These are phyloP conservation scores for Selenia dentaria DNA, from an alignment of 2,888 invertebrate genomes.

Conservation along the genomic window DNA sequence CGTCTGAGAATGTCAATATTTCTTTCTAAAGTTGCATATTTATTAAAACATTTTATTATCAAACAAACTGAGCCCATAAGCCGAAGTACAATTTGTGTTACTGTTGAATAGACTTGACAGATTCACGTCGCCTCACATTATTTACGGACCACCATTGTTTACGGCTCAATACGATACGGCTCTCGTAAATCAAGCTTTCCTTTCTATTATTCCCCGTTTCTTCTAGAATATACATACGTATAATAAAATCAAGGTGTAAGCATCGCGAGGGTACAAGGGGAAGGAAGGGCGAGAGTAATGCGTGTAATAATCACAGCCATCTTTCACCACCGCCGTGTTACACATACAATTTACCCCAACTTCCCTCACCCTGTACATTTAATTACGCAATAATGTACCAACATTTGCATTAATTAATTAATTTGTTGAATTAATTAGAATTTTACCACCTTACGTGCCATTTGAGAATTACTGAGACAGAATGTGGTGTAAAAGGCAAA, in stretches of 20 bases:
- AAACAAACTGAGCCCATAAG: too few relatives aligned
- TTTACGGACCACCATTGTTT: constrained; percentile 19
- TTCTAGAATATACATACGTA: constrained; percentile 11
- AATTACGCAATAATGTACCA: constrained; percentile 69
- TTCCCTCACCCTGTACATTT: constrained; percentile 52
- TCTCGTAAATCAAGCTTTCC: constrained; percentile 23
- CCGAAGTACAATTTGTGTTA: neutral
- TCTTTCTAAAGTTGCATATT: too few relatives aligned
- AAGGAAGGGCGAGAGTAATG: constrained; percentile 59
- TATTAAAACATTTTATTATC: too few relatives aligned
- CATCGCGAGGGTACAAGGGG: constrained; percentile 42
- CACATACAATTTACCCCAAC: constrained; percentile 57
- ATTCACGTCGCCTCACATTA: constrained; percentile 15
- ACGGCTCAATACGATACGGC: constrained; percentile 22
- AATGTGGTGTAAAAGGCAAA: too few relatives aligned
- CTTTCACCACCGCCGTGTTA: constrained; percentile 61
- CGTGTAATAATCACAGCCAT: constrained; percentile 74
- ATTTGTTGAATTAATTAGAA: constrained; percentile 55
- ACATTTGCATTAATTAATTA: constrained; percentile 56
- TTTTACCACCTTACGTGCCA: constrained; percentile 26
- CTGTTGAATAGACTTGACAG: constrained; percentile 10
- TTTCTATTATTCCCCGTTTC: constrained; percentile 14
- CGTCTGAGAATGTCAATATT: too few relatives aligned
- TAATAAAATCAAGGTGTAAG: constrained; percentile 54
- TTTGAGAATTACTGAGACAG: constrained; percentile 20